Base-by-base conservation (phyloP, 2,888 invertebrate genomes). In the Gastracanthus pulcherrimus region DNA sequence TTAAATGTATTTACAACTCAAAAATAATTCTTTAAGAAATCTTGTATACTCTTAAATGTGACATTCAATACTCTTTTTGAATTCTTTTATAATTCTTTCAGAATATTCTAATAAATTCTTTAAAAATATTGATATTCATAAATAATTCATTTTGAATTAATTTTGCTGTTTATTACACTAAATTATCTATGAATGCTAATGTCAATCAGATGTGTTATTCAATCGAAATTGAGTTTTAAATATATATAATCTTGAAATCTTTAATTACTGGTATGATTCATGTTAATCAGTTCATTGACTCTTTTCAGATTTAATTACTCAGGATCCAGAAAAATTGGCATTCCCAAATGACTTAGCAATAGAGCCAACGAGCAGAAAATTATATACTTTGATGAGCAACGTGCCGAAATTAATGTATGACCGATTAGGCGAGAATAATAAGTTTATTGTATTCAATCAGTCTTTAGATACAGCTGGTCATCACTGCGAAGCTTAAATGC, bases 321-420 rank as follows among this genome's bases (percentile, higher is more conserved):
- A 93, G 71, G 95, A 96, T 88, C 93, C 94, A n/a, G 93, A 93
- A 48, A 93, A 94, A 7, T 92, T 95, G 82, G 93, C 96, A 75
- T 97, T 97, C 89, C 96, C 96, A 9, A 97, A 97, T 87, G 97
- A 97, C 87, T 88, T 97, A 80, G 88, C 85, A 7, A 86, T 90
- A 60, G 88, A 89, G 55, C 78, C 84, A 6, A 62, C 76, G 5
- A 69, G 81, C 2, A 84, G 85, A 16, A 89, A 87, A 78, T 82
- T 92, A 16, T 91, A 89, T 80, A 88, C 88, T 23, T 82, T 91
- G 7, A 86, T 89, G 6, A 88, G 91, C 69, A 91, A 90, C 79
- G 83, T 92, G 5, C 90, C 89, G 19, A 87, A 85, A 70, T 87
- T 90, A 34, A 82, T 87, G 71, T 85, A 88, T 76, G 82, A 82